Evolutionary conservation across 2,797 vertebrate species (phyloP), one percentile per base, ranked within the genome.

Genomic region (Pseudopleuronectes americanus): DNA sequence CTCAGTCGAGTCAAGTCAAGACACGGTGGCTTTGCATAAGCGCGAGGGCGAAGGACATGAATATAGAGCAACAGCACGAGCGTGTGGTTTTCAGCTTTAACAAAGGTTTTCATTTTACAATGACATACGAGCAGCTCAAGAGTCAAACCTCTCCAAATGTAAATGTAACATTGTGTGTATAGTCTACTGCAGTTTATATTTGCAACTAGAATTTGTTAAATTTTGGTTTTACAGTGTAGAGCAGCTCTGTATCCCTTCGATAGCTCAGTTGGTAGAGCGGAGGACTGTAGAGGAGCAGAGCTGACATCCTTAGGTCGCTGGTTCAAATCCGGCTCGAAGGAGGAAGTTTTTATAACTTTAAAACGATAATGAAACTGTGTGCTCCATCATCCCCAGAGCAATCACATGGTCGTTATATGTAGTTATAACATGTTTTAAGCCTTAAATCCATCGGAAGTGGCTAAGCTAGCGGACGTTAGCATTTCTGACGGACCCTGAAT

Each of bases 1-100:
- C 36, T 4, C n/a, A 67, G 83, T 82, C 80, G 48, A 87, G 84
- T 85, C 85, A 41, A 79, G 79, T 84, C 74, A 24, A 77, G 85
- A 84, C 89, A 77, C 9, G 68, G 74, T 7, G 64, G 68, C 64
- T 85, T 79, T 76, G 70, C 70, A 57, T 2, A 6, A 76, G 62
- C 53, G 55, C 14, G 77, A 51, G 23, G 24, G 17, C n/a, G 56
- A 24, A 69, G 67, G 49, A 58, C 74, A 63, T 55, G 78, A 68
- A 68, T 23, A 59, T 3, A 33, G 45, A 57, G 2, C 26, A 31
- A 23, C 26, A 48, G 2, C 7, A 21, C 6, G 2, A 19, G 26
- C 17, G 19, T 14, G 6, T 21, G 43, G 43, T 12, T 38, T 13
- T 4, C 36, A 38, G 36, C 9, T 26, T 57, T 6, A 28, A 43